These are phyloP conservation scores for Chaetodon trifascialis DNA, from an alignment of 2,113 vertebrate species.

Conservation along the genomic window DNA sequence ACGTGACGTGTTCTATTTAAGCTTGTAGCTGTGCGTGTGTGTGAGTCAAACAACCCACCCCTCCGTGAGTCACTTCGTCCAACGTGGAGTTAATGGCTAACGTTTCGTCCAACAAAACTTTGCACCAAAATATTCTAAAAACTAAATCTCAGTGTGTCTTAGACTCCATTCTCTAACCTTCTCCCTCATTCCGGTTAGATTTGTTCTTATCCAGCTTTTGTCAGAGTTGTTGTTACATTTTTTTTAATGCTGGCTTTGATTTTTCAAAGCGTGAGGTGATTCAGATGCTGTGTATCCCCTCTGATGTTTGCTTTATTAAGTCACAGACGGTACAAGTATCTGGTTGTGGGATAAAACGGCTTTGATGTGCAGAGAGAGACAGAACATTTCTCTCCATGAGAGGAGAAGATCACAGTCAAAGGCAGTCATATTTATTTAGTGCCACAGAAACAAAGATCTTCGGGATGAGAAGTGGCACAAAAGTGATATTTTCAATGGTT, in stretches of 20 bases:
- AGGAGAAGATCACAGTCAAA: constrained; percentile 49
- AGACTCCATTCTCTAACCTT: background rate
- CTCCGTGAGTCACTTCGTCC: constrained; percentile 38
- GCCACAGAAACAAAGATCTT: constrained; percentile 26
- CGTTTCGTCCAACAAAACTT: constrained; percentile 3
- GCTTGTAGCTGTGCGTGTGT: constrained; percentile 16
- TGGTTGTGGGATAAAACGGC: constrained; percentile 7
- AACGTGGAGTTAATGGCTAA: background rate
- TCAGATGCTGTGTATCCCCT: constrained; percentile 21
- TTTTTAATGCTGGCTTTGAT: constrained; percentile 29
- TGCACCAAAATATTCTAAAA: background rate
- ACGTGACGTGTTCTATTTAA: constrained; percentile 78
- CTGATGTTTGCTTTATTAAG: constrained; percentile 49
- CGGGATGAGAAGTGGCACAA: constrained; percentile 15
- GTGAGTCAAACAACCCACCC: constrained; percentile 40
- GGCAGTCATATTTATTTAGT: constrained; percentile 36
- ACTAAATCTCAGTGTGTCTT: background rate
- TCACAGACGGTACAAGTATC: background rate
- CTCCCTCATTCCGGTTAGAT: background rate
- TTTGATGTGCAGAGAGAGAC: constrained; percentile 39
- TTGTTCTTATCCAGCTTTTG: background rate
- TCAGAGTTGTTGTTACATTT: constrained; percentile 11
- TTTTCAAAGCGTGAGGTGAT: constrained; percentile 36
- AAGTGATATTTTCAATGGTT: constrained; percentile 18
- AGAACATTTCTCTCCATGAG: constrained; percentile 32